phyloP scores from a whole-genome alignment of 2,888 invertebrate genomes.

The Oeneis ivallda region DNA sequence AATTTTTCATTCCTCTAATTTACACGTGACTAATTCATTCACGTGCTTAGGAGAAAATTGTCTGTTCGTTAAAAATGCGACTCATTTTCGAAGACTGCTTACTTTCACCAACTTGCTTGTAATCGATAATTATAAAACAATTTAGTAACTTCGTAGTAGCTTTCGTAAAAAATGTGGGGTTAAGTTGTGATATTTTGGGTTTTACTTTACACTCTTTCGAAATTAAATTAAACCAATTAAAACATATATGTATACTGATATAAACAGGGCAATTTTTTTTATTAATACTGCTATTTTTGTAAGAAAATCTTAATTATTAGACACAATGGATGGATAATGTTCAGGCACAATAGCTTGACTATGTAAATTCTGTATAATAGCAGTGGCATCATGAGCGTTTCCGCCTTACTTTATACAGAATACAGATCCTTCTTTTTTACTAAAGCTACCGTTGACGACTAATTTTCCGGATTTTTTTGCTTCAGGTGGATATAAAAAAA shows the following conservation, averaged over 20 bases:
- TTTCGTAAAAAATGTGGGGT: background rate
- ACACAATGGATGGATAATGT: constrained; percentile 42
- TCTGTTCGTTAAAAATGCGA: constrained; percentile 64
- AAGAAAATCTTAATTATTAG: constrained; percentile 37
- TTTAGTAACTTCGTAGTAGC: constrained; percentile 19
- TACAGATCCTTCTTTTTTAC: constrained; percentile 48
- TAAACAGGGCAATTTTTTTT: background rate
- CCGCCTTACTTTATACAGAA: constrained; percentile 50
- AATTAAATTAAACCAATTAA: too few species aligned
- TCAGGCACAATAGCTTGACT: constrained; percentile 47
- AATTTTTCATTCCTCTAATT: constrained; percentile 64
- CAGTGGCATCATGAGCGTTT: constrained; percentile 60
- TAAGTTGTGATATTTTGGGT: background rate
- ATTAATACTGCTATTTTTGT: background rate
- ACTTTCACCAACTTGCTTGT: constrained; percentile 70
- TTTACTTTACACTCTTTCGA: too few species aligned
- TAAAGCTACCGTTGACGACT: background rate
- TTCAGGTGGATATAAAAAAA: background rate
- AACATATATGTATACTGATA: background rate
- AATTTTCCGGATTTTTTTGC: constrained; percentile 6
- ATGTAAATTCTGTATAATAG: constrained; percentile 59
- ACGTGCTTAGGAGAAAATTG: constrained; percentile 44
- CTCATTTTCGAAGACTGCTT: constrained; percentile 66
- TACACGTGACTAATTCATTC: constrained; percentile 57
- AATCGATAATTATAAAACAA: constrained; percentile 49